A percentile compares a stretch with the other conserved stretches of the same genome.
These are phyloP conservation scores for Larimichthys crocea DNA, from an alignment of 2,113 vertebrate genomes.

Conservation along the genomic window DNA sequence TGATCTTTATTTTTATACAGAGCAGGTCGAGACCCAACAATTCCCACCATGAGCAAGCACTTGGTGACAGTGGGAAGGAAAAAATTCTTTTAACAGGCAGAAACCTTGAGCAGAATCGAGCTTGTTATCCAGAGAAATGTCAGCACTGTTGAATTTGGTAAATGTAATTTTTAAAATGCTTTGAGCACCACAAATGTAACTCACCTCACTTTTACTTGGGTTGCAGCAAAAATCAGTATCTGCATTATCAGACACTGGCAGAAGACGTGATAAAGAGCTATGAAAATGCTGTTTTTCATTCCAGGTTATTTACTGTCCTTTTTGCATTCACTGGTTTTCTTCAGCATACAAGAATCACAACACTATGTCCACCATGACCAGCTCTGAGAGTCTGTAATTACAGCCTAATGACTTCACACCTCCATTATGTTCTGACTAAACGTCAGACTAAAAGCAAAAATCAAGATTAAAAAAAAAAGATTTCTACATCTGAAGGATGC, in stretches of 20 bases:
- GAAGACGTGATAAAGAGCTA: no score
- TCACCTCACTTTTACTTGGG: neutral
- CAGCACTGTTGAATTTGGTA: neutral
- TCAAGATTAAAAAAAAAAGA: neutral
- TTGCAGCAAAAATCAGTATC: neutral
- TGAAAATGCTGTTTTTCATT: neutral
- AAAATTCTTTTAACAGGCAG: no score
- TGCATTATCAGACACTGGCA: neutral
- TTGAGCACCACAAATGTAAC: neutral
- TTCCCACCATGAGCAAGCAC: no score
- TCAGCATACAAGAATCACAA: constrained; percentile 4
- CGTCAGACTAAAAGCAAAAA: no score
- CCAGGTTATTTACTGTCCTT: neutral
- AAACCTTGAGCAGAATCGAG: no score
- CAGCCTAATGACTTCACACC: constrained; percentile 7
- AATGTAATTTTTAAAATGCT: neutral
- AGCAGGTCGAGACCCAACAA: no score
- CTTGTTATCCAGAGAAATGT: neutral
- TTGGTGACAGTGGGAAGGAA: no score
- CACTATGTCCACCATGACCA: neutral
- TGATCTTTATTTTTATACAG: no score
- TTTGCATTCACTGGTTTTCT: neutral
- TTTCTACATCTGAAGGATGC: neutral
- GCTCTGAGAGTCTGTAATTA: constrained; percentile 9
- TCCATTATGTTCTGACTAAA: constrained; percentile 10